A percentile compares a stretch with the other conserved stretches of the same genome.
phyloP scores from a whole-genome alignment of 2,888 invertebrate species.

The Chrysolina haemoptera region DNA sequence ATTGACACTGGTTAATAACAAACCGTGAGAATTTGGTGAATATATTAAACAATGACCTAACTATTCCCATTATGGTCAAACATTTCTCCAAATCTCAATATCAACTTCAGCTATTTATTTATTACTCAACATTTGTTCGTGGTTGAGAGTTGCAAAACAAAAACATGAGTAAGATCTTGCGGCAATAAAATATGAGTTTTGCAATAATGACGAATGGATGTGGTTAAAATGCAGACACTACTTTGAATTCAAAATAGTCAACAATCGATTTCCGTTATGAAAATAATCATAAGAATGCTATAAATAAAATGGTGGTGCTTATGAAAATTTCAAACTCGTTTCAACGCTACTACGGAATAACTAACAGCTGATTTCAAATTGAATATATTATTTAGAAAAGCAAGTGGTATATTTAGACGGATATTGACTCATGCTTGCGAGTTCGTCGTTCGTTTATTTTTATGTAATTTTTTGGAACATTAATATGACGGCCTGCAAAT shows the following conservation, averaged over 20 bases:
- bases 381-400: no score
- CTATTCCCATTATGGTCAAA: neutral
- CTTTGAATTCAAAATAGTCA: slow-evolving; percentile 8
- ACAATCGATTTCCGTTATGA: neutral
- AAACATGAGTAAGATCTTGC: slow-evolving; percentile 1
- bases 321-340: no score
- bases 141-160: slow-evolving; percentile 5
- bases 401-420: no score
- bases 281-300: slow-evolving; percentile 10
- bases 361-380: no score
- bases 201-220: slow-evolving; percentile 18
- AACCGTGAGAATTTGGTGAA: neutral
- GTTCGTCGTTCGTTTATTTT: no score
- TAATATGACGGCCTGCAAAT: no score
- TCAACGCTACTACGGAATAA: no score
- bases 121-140: slow-evolving; percentile 27
- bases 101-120: slow-evolving; percentile 8
- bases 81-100: neutral
- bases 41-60: neutral
- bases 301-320: no score
- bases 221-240: neutral
- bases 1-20: no score
- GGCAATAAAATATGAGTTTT: slow-evolving; percentile 11
- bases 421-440: no score
- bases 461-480: no score